These are phyloP conservation scores for Esox lucius DNA, from an alignment of 2,797 vertebrate genomes.

Conservation along the genomic window DNA sequence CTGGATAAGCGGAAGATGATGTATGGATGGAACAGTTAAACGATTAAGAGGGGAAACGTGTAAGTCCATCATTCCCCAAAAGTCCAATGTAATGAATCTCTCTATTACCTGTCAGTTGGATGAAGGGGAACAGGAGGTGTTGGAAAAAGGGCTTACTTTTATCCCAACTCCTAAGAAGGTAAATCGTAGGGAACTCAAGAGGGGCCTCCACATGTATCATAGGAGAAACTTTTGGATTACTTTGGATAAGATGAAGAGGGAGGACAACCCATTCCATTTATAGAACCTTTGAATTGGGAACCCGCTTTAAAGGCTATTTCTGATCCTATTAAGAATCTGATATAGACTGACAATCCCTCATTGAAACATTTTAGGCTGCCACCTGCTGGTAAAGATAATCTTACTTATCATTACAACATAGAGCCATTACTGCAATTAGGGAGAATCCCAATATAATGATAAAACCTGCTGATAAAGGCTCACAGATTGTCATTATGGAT, in stretches of 20 bases:
- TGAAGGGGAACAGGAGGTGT: not conserved
- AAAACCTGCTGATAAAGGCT: constrained; percentile 1
- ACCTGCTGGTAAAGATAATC: too few species aligned
- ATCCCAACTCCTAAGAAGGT: not conserved
- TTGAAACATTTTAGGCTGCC: not conserved
- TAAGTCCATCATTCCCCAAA: not conserved
- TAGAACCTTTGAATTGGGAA: not conserved
- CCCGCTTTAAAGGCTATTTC: not conserved
- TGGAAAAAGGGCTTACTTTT: constrained; percentile 9
- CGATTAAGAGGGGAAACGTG: not conserved
- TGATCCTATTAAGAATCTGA: not conserved
- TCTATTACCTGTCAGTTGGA: not conserved
- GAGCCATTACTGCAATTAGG: not conserved
- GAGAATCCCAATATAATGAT: not conserved
- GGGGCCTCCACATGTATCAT: constrained; percentile 4
- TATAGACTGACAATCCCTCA: too few species aligned
- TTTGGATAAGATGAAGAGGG: not conserved
- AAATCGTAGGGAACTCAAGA: not conserved
- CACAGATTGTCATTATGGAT: constrained; percentile 7
- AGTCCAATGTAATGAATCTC: not conserved
- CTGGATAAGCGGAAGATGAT: too few species aligned
- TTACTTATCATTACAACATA: too few species aligned
- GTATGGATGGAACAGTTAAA: too few species aligned
- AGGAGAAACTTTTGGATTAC: not conserved
- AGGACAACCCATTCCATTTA: not conserved